Evolutionary conservation across 2,888 invertebrate genomes (phyloP).

Genomic region (Lasioglossum calceatum): DNA sequence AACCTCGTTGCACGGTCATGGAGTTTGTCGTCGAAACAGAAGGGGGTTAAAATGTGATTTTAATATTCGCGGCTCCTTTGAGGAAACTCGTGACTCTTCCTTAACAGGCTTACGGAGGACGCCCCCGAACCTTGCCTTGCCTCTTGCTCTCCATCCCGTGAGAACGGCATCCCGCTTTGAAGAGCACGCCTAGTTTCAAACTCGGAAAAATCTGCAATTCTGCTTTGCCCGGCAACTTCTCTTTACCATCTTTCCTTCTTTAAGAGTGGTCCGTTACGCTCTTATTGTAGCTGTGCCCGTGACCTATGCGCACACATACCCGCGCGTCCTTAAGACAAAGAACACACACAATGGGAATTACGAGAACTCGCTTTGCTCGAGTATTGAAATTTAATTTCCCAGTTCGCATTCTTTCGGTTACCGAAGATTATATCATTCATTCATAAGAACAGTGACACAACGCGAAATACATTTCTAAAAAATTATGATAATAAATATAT

Average conservation of each 20-base stretch:
- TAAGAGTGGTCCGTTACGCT: constrained; percentile 57
- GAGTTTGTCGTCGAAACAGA: constrained; percentile 73
- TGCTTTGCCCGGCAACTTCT: constrained; percentile 67
- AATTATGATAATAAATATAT: too few relatives aligned
- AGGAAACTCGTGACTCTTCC: constrained; percentile 76
- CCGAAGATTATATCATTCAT: neutral
- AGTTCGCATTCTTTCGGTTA: neutral
- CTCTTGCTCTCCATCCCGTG: constrained; percentile 53
- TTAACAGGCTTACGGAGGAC: constrained; percentile 79
- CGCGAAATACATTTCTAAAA: too few relatives aligned
- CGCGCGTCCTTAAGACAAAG: neutral
- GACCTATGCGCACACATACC: neutral
- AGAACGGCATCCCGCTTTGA: constrained; percentile 75
- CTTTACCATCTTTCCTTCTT: constrained; percentile 44
- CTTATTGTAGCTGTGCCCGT: constrained; percentile 42
- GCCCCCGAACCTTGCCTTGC: constrained; percentile 35
- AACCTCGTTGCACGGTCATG: constrained; percentile 75
- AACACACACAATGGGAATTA: neutral
- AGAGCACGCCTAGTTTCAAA: constrained; percentile 76
- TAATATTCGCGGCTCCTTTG: constrained; percentile 81
- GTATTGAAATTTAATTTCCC: neutral
- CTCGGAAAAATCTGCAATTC: constrained; percentile 80
- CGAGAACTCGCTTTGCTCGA: neutral
- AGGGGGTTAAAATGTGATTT: constrained; percentile 81
- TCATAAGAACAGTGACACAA: too few relatives aligned